Evolutionary conservation across 2,113 vertebrate species (phyloP), one percentile per base, ranked within the genome.

Genomic region (Thalassoma bifasciatum): DNA sequence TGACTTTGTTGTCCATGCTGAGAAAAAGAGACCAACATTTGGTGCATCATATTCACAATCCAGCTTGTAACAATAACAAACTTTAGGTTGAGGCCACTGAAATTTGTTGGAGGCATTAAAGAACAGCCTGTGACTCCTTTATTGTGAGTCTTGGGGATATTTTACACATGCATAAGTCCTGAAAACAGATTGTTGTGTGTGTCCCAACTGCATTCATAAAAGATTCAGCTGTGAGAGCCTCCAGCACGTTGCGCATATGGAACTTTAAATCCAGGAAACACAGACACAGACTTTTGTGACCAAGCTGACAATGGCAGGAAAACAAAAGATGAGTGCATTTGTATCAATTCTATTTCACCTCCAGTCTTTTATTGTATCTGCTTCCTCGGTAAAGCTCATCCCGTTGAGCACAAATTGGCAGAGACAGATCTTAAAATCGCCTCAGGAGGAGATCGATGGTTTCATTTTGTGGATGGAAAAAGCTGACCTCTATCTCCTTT

Each of bases 181-280:
- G 54, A 26, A 50, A 64, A 61, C 23, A 24, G 56, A 36, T 51
- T 46, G 34, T 21, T 46, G 40, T 30, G n/a, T 49, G 22, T 19
- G 50, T 72, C 50, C 67, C 57, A 23, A 2, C 10, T 63, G 44
- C 57, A 40, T 58, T 37, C 51, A 57, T 38, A 21, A 58, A 8
- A 40, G 30, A 74, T 44, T 61, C 37, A 75, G 16, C 44, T n/a
- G 26, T 53, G n/a, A 2, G 23, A 59, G 34, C 52, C 72, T 67
- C 64, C 67, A 56, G 53, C 46, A 53, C 3, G 30, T n/a, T 22
- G 9, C 26, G 1, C 60, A 65, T 37, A 59, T 36, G 60, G 40
- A 71, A 21, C 16, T 46, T 17, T 22, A 54, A 11, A 47, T 34
- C 14, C 38, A 59, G 14, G 19, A 65, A 26, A 22, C 22, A 46